phyloP scores from a whole-genome alignment of 2,113 vertebrate species.

The Engystomops pustulosus region DNA sequence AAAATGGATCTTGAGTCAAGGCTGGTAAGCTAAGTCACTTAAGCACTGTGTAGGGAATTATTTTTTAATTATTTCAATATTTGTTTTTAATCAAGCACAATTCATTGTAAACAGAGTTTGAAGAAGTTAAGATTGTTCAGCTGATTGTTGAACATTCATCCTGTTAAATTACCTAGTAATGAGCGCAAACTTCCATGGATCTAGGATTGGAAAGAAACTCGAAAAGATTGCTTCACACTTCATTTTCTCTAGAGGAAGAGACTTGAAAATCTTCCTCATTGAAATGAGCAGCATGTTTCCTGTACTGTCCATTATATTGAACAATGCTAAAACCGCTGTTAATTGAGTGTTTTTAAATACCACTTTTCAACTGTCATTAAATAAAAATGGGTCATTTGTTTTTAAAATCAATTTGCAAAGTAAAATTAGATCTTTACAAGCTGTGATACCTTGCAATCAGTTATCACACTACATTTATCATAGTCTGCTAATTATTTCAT shows the following conservation, averaged over 20 bases:
- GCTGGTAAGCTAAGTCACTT: slow-evolving; percentile 51
- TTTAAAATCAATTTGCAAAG: slow-evolving; percentile 61
- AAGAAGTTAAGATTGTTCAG: slow-evolving; percentile 25
- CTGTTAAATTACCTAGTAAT: not conserved
- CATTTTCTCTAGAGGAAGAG: slow-evolving; percentile 45
- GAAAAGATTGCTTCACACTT: slow-evolving; percentile 43
- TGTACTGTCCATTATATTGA: slow-evolving; percentile 57
- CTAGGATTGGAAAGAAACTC: not conserved
- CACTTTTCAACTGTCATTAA: slow-evolving; percentile 59
- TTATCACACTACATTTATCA: slow-evolving; percentile 53
- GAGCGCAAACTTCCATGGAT: slow-evolving; percentile 14
- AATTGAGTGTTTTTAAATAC: slow-evolving; percentile 61
- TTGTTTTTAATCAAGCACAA: slow-evolving; percentile 54
- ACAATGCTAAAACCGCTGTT: slow-evolving; percentile 49
- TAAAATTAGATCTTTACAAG: slow-evolving; percentile 57
- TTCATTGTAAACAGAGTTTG: slow-evolving; percentile 48
- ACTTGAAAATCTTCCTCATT: slow-evolving; percentile 42
- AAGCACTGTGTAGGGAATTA: slow-evolving; percentile 37
- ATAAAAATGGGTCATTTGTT: slow-evolving; percentile 60
- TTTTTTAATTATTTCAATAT: slow-evolving; percentile 57
- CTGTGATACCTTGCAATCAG: slow-evolving; percentile 56
- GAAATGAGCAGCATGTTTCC: slow-evolving; percentile 42
- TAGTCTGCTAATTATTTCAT: slow-evolving; percentile 55
- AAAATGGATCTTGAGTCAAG: slow-evolving; percentile 27
- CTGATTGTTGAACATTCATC: slow-evolving; percentile 12